Conservation (phyloP, 2,888 invertebrate species). For the Masnerella sp. region DNA sequence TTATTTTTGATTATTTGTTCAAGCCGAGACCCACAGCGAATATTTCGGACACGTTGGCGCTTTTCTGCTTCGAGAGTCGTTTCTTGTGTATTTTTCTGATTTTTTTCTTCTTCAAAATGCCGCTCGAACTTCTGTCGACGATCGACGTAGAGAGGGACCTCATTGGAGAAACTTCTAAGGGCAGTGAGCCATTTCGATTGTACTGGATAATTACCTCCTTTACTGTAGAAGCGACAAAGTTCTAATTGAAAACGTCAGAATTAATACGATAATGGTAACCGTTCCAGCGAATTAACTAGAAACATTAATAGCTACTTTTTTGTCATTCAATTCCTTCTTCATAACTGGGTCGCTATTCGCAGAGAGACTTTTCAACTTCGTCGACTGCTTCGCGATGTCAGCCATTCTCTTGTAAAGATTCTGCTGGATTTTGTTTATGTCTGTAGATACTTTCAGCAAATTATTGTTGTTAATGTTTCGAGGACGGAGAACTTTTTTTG, state of each 20-base stretch:
- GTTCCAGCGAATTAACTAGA: conserved; percentile 10
- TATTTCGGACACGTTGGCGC: conserved; percentile 68
- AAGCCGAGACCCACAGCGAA: conserved; percentile 71
- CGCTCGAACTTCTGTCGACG: conserved; percentile 45
- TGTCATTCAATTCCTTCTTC: conserved; percentile 32
- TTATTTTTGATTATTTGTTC: conserved; percentile 57
- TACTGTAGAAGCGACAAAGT: conserved; percentile 65
- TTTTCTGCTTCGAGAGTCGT: conserved; percentile 64
- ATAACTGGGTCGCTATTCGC: conserved; percentile 5
- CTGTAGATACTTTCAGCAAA: conserved; percentile 30
- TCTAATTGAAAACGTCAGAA: conserved; percentile 57
- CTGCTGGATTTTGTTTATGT: conserved; percentile 37
- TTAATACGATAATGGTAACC: conserved; percentile 14
- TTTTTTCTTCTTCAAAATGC: conserved; percentile 57
- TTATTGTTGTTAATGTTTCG: conserved; percentile 24
- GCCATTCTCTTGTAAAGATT: conserved; percentile 41
- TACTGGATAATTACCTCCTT: conserved; percentile 69
- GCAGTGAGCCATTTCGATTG: conserved; percentile 63
- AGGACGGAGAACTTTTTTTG: conserved; percentile 5
- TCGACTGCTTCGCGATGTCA: conserved; percentile 26
- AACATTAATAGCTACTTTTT: conserved; percentile 44
- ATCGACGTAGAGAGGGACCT: conserved; percentile 60
- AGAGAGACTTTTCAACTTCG: conserved; percentile 18
- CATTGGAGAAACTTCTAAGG: conserved; percentile 58
- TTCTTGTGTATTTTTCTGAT: conserved; percentile 63